These are phyloP conservation scores for Colostygia pectinataria DNA, from an alignment of 2,888 invertebrate genomes.

Conservation along the genomic window DNA sequence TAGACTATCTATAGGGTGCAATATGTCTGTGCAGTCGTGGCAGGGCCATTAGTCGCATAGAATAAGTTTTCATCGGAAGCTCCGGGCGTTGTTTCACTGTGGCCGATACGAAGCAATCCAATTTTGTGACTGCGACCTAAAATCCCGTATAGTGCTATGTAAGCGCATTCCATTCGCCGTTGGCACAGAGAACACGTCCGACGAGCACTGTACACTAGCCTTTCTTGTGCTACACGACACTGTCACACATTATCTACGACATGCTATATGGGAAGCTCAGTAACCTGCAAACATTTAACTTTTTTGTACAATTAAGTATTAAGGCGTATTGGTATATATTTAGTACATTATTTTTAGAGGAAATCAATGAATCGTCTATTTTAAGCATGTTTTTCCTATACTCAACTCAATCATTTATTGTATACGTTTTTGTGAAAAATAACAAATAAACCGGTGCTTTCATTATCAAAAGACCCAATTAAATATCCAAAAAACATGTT, in stretches of 20 bases:
- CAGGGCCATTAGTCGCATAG: constrained; percentile 40
- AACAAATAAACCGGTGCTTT: neutral
- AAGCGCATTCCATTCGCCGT: constrained; percentile 53
- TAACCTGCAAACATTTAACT: neutral
- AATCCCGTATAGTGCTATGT: constrained; percentile 46
- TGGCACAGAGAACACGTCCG: constrained; percentile 31
- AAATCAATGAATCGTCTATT: too few relatives aligned
- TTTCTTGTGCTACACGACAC: constrained; percentile 26
- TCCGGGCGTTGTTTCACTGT: constrained; percentile 51
- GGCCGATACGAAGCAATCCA: constrained; percentile 62
- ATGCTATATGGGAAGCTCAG: constrained; percentile 9
- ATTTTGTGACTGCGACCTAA: constrained; percentile 63
- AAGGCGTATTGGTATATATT: too few relatives aligned
- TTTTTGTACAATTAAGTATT: too few relatives aligned
- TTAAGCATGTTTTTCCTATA: too few relatives aligned
- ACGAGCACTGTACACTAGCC: constrained; percentile 19
- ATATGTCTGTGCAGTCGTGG: constrained; percentile 28
- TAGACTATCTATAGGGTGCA: constrained; percentile 21
- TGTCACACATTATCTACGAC: constrained; percentile 22
- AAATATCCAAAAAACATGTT: neutral
- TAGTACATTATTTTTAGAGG: too few relatives aligned
- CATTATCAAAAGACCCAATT: neutral
- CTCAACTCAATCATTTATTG: too few relatives aligned
- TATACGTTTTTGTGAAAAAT: neutral
- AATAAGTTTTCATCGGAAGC: constrained; percentile 58